phyloP scores from a whole-genome alignment of 1,140 invertebrate genomes.

The Aphelinus certus region DNA sequence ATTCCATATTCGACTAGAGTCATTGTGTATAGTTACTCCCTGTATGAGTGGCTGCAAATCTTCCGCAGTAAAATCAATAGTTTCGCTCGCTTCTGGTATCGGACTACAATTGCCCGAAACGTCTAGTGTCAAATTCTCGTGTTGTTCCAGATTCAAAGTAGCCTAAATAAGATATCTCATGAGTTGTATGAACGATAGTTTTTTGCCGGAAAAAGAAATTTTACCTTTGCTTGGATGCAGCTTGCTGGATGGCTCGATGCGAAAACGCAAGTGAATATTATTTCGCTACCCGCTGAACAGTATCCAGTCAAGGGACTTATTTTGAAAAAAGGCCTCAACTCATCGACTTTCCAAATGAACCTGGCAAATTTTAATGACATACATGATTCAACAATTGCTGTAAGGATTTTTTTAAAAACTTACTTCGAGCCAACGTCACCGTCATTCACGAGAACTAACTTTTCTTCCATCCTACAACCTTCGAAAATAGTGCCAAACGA shows the following conservation, averaged over 20 bases:
- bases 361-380: constrained; percentile 37
- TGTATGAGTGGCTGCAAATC: constrained; percentile 51
- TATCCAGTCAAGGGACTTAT: constrained; percentile 58
- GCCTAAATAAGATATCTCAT: constrained; percentile 40
- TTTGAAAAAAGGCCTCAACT: constrained; percentile 47
- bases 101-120: constrained; percentile 55
- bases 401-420: constrained; percentile 1
- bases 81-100: constrained; percentile 55
- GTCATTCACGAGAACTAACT: constrained; percentile 55
- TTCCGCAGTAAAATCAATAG: constrained; percentile 51
- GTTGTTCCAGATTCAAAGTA: constrained; percentile 52
- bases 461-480: constrained; percentile 46
- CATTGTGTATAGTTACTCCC: constrained; percentile 53
- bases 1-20: constrained; percentile 49
- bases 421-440: constrained; percentile 61
- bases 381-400: constrained; percentile 10
- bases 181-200: constrained; percentile 9
- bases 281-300: constrained; percentile 53
- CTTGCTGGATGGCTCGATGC: constrained; percentile 42
- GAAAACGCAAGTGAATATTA: constrained; percentile 57
- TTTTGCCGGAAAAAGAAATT: constrained; percentile 35
- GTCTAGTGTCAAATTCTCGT: constrained; percentile 47
- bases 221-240: constrained; percentile 40
- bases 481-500: constrained; percentile 55
- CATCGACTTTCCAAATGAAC: constrained; percentile 56